Evolutionary conservation across 2,888 invertebrate species (phyloP), one percentile per base, ranked within the genome.

Genomic region (Aleiodes testaceus): DNA sequence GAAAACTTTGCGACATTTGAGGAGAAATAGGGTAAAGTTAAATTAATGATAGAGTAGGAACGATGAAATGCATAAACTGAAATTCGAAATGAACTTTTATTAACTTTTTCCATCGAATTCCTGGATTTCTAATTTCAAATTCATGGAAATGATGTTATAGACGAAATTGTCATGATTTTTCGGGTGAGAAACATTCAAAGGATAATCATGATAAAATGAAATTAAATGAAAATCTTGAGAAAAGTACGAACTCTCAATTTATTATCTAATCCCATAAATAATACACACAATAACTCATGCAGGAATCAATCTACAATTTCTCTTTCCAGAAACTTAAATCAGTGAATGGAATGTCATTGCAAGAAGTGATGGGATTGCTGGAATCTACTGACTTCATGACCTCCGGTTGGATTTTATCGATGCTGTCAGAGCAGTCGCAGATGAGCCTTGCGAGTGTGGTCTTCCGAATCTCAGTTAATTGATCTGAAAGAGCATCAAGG

Each of bases 401-500:
- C 73, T 90, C 87, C 3, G 90, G 90, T 79, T 94, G 94, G 0
- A 92, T 90, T 16, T 88, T 84, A 47, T 90, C 88, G 3, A 95
- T 89, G 1, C 90, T 87, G 72, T 92, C 93, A 0, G 94, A 92
- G 86, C 94, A 95, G 42, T 93, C 92, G 82, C 96, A 96, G 70
- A 96, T 93, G 14, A 96, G 89, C 42, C 90, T 89, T 0, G 94
- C 93, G 12, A 96, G 83, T 0, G 92, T 91, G 0, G 93, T 93
- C 84, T 92, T 93, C 12, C 95, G 91, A 67, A 98, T 92, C 87
- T 97, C 95, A 0, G 89, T 87, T 14, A 97, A 88, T 90, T 98
- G 97, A 49, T 91, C 93, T 91, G 87, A 85, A 84, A 70, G 9
- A 71, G 47, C 42, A 72, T 65, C 30, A 30, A 4, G 72, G 67